Evolutionary conservation across 2,113 vertebrate genomes (phyloP), one percentile per base, ranked within the genome.

Genomic region (Pontoporia blainvillei): DNA sequence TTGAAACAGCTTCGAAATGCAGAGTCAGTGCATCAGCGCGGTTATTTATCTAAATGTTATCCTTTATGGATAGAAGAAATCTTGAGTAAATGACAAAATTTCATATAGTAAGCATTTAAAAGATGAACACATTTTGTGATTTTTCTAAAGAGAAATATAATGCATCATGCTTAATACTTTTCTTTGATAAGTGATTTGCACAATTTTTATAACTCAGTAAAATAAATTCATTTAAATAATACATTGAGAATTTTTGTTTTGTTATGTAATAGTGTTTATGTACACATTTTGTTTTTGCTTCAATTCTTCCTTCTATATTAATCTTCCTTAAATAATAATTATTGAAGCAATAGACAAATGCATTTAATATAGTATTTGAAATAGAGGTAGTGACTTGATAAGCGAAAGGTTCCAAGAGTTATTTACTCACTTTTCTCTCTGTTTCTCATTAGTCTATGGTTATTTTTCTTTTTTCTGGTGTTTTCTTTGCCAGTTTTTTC

Each of bases 1-100:
- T 95, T 69, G n/a, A 96, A 97, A n/a, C 5, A 85, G 25, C 64
- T 92, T 90, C 44, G 31, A 93, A 88, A 78, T 62, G 34, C 3
- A 34, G 3, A 81, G n/a, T 93, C 67, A 12, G 76, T 89, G 8
- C 0, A 13, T 2, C 46, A 66, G 46, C 1, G 91, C 76, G 76
- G 52, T 52, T 90, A 25, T 78, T 73, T 52, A 49, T 59, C 59
- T 84, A 95, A 93, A 73, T 54, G 92, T 25, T 83, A 34, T 72
- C 23, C 91, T 94, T 89, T 57, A 46, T 54, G 62, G 18, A 86
- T 34, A 64, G 82, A 86, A 92, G 15, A 96, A 76, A 57, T 82
- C 25, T 84, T 84, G 15, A 95, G 5, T 61, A 76, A 95, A n/a
- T 39, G 66, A 27, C 15, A 69, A 91, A 86, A 62, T 31, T 36